These are phyloP conservation scores for Cephus nigrinus DNA, from an alignment of 2,888 invertebrate genomes.

Conservation along the genomic window DNA sequence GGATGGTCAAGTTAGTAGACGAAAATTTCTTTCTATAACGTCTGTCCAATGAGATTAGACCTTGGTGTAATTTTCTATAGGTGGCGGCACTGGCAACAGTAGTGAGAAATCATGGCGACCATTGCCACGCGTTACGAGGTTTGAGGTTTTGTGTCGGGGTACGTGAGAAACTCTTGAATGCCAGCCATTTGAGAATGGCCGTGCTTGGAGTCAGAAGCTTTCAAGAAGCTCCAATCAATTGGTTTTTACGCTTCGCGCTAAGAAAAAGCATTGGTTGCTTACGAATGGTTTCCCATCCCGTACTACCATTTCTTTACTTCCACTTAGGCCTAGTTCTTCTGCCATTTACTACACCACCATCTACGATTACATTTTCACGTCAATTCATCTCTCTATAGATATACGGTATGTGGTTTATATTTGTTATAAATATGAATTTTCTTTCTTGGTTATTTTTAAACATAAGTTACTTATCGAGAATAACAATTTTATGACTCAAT, in stretches of 20 bases:
- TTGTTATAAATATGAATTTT: neutral
- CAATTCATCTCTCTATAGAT: neutral
- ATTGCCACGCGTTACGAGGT: neutral
- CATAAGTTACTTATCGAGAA: neutral
- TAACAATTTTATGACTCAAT: neutral
- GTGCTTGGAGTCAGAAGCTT: neutral
- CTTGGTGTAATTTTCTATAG: neutral
- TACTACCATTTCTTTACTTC: constrained; percentile 31
- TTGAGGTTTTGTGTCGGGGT: neutral
- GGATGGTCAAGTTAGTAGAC: neutral
- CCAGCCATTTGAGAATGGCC: neutral
- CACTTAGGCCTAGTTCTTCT: neutral
- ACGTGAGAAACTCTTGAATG: neutral
- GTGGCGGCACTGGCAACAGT: neutral
- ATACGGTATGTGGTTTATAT: neutral
- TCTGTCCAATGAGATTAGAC: neutral
- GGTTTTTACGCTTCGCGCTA: constrained; percentile 2
- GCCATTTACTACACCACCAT: neutral
- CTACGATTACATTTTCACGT: neutral
- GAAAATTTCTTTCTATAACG: neutral
- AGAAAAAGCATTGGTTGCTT: neutral
- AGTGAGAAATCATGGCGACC: neutral
- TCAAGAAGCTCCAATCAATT: constrained; percentile 10
- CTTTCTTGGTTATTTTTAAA: neutral
- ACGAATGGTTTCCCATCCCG: neutral